Evolutionary conservation across 2,797 vertebrate species (phyloP).

Genomic region (Periophthalmus magnuspinnatus): DNA sequence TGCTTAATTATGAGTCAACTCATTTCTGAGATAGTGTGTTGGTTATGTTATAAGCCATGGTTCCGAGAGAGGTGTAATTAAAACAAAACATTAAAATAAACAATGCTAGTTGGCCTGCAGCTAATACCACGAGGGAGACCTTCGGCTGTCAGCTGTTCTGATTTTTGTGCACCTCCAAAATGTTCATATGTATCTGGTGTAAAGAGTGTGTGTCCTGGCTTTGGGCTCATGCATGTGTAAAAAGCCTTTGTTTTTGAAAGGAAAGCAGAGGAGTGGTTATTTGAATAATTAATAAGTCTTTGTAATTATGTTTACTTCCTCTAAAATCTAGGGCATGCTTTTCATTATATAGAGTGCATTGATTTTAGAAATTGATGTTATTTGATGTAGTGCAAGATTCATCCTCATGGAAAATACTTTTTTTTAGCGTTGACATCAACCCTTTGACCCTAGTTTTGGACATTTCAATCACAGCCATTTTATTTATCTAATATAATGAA

Average conservation of each 20-base stretch:
- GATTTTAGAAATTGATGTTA: slow-evolving; percentile 11
- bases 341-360: slow-evolving; percentile 25
- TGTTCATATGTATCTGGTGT: background rate
- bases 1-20: slow-evolving; percentile 47
- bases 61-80: slow-evolving; percentile 19
- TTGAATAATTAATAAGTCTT: slow-evolving; percentile 49
- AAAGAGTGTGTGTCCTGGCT: background rate
- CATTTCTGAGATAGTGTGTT: slow-evolving; percentile 37
- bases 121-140: background rate
- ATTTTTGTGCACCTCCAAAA: background rate
- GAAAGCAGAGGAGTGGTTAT: slow-evolving; percentile 6
- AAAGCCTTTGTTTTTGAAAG: slow-evolving; percentile 7
- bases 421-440: background rate
- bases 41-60: slow-evolving; percentile 28
- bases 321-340: slow-evolving; percentile 43
- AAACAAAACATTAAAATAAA: background rate
- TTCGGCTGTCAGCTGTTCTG: background rate
- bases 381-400: slow-evolving; percentile 9
- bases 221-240: slow-evolving; percentile 17
- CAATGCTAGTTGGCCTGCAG: background rate
- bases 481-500: too few species aligned
- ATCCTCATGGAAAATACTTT: background rate
- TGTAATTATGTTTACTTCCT: slow-evolving; percentile 42
- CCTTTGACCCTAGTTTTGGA: too few species aligned
- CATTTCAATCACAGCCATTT: too few species aligned